These are phyloP conservation scores for Pelvicachromis taeniatus DNA, from an alignment of 2,113 vertebrate species.

Conservation along the genomic window DNA sequence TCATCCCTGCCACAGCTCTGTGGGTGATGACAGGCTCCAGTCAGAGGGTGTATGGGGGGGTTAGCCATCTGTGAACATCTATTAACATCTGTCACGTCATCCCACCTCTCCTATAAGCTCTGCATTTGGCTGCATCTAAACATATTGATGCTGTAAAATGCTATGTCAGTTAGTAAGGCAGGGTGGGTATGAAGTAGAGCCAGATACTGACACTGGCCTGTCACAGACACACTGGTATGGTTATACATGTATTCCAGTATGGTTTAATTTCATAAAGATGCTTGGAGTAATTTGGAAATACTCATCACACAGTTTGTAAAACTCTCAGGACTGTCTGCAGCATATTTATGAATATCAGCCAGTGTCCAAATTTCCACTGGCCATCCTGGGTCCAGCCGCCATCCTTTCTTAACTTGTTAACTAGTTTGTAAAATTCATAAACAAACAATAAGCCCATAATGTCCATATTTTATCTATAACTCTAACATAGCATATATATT, in stretches of 20 bases:
- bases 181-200: not conserved
- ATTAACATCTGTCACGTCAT: not conserved
- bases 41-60: not conserved
- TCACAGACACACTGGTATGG: not conserved
- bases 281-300: not conserved
- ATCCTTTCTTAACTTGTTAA: not conserved
- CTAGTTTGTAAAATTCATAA: not conserved
- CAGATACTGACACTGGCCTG: not conserved
- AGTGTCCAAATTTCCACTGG: not conserved
- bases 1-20: not conserved
- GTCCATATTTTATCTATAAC: not conserved
- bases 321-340: not conserved
- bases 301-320: not conserved
- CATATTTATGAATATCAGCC: not conserved
- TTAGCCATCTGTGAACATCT: conserved; percentile 8
- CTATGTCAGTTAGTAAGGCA: not conserved
- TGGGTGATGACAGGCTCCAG: not conserved
- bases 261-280: not conserved
- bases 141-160: not conserved
- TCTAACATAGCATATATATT: not conserved
- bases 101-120: not conserved
- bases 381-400: not conserved
- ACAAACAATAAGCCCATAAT: not conserved
- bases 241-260: too few relatives aligned
- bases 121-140: not conserved